These are phyloP conservation scores for Athrips mouffetella DNA, from an alignment of 2,888 invertebrate genomes.

Conservation along the genomic window DNA sequence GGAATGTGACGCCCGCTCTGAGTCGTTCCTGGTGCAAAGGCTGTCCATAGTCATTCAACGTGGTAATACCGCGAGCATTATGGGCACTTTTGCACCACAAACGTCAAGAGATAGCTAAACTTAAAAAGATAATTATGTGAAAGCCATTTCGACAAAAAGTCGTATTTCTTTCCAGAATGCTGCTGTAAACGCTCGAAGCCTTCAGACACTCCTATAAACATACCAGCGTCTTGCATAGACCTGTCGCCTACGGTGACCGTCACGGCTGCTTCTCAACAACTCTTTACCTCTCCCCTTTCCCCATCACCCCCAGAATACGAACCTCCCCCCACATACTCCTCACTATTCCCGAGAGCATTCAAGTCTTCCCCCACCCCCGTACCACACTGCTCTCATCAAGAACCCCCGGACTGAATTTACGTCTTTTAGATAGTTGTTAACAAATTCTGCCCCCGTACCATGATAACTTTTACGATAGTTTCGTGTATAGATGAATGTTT, in stretches of 20 bases:
- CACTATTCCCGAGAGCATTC: constrained; percentile 79
- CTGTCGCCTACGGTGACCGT: constrained; percentile 66
- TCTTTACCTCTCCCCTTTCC: constrained; percentile 55
- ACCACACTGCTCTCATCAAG: constrained; percentile 69
- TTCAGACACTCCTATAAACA: constrained; percentile 62
- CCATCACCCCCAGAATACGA: constrained; percentile 81
- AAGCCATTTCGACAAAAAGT: too few relatives aligned
- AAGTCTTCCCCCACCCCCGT: constrained; percentile 66
- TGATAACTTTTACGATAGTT: constrained; percentile 4
- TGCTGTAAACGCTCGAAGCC: constrained; percentile 72
- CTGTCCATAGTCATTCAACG: too few relatives aligned
- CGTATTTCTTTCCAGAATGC: constrained; percentile 57
- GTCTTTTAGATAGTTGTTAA: constrained; percentile 42
- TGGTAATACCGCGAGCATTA: too few relatives aligned
- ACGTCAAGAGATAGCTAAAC: too few relatives aligned
- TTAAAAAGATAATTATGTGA: too few relatives aligned
- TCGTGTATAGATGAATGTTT: too few relatives aligned
- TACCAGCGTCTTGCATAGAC: constrained; percentile 70
- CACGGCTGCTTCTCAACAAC: constrained; percentile 58
- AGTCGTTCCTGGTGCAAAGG: too few relatives aligned
- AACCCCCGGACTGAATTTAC: constrained; percentile 58
- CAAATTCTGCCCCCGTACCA: constrained; percentile 28
- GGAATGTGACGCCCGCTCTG: too few relatives aligned
- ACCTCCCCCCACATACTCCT: constrained; percentile 81
- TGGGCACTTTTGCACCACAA: too few relatives aligned